Percentiles rank a stretch among this genome's conserved stretches.
Conservation (phyloP, 2,888 invertebrate species). For the Lepidochitona cinerea region DNA sequence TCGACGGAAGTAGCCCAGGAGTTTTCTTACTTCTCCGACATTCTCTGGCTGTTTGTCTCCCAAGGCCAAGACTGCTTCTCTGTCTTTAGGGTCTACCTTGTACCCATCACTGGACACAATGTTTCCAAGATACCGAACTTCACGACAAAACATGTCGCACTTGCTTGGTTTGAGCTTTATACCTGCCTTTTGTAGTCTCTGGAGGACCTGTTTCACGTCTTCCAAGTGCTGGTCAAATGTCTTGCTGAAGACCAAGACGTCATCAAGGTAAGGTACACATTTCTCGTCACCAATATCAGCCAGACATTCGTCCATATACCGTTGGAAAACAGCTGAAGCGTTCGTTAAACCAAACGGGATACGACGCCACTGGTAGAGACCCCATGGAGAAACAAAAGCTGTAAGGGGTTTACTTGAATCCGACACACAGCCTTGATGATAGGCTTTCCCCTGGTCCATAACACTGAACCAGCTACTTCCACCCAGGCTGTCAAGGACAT, state of each 20-base stretch:
- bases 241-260: background rate
- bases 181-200: background rate
- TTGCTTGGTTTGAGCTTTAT: conserved; percentile 11
- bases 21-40: background rate
- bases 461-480: background rate
- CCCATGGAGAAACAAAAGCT: conserved; percentile 5
- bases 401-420: background rate
- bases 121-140: conserved; percentile 19
- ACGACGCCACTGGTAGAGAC: background rate
- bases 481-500: background rate
- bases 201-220: background rate
- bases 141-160: conserved; percentile 8
- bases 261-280: conserved; percentile 7
- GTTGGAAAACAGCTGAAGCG: conserved; percentile 5
- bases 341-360: conserved; percentile 2
- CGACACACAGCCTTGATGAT: background rate
- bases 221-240: conserved; percentile 8
- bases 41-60: background rate
- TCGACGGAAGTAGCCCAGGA: background rate
- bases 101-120: conserved; percentile 8
- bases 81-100: background rate
- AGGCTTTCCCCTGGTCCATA: conserved; percentile 6
- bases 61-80: background rate
- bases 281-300: background rate
- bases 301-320: background rate